Evolutionary conservation across 2,113 vertebrate genomes (phyloP).

Genomic region (Neogobius melanostomus): DNA sequence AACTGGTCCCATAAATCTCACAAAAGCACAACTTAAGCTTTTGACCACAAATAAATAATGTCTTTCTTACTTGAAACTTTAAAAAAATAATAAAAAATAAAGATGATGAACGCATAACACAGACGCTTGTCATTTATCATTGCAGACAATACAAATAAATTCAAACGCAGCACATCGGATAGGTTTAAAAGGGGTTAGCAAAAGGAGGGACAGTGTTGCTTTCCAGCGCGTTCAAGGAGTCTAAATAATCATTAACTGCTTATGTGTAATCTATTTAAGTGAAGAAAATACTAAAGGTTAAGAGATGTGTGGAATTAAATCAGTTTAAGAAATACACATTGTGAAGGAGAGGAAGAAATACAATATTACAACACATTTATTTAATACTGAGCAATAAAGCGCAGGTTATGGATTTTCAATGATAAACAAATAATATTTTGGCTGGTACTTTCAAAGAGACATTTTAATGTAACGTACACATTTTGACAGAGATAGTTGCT

Average conservation of each 20-base stretch:
- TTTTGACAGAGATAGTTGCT: neutral
- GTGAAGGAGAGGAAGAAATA: neutral
- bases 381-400: slow-evolving; percentile 57
- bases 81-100: neutral
- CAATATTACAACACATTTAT: slow-evolving; percentile 19
- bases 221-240: slow-evolving; percentile 50
- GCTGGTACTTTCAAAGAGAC: slow-evolving; percentile 10
- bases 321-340: slow-evolving; percentile 22
- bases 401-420: slow-evolving; percentile 5
- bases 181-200: slow-evolving; percentile 44
- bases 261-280: slow-evolving; percentile 23
- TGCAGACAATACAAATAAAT: slow-evolving; percentile 11
- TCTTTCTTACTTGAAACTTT: slow-evolving; percentile 36
- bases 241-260: slow-evolving; percentile 30
- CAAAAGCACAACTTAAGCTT: slow-evolving; percentile 32
- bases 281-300: slow-evolving; percentile 9
- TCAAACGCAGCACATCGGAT: slow-evolving; percentile 37
- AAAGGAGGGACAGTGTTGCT: slow-evolving; percentile 35
- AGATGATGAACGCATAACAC: slow-evolving; percentile 17
- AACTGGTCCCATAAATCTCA: slow-evolving; percentile 51
- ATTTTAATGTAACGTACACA: slow-evolving; percentile 22
- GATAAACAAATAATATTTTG: neutral
- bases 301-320: slow-evolving; percentile 20
- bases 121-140: slow-evolving; percentile 30
- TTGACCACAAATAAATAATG: slow-evolving; percentile 62